A percentile compares a stretch with the other conserved stretches of the same genome.
Conservation (phyloP, 2,797 vertebrate genomes). For the Gymnoscopelus braueri region DNA sequence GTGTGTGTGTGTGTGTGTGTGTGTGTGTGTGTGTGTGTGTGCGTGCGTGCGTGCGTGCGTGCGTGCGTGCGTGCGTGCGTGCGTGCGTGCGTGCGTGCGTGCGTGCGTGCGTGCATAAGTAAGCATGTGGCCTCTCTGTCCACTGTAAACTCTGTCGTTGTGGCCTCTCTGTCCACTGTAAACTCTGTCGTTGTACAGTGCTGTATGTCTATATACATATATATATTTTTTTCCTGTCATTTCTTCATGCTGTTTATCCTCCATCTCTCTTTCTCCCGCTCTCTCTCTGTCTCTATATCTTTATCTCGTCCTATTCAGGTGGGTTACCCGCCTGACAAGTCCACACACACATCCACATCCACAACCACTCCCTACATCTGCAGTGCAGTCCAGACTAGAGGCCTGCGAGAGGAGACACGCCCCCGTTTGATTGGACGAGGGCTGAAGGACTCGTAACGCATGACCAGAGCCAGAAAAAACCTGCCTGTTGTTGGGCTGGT, state of each 20-base stretch:
- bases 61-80: no score
- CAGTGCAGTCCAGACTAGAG: conserved; percentile 28
- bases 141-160: no score
- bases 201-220: no score
- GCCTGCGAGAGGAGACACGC: conserved; percentile 32
- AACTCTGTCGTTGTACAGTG: no score
- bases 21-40: no score
- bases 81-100: no score
- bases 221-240: neutral
- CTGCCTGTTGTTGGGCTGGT: conserved; percentile 24
- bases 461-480: conserved; percentile 41
- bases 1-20: no score
- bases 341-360: conserved; percentile 31
- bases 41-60: no score
- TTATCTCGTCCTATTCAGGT: conserved; percentile 45
- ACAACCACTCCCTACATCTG: conserved; percentile 33
- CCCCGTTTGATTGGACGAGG: conserved; percentile 31
- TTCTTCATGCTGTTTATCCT: neutral
- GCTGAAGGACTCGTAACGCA: conserved; percentile 36
- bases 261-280: neutral
- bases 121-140: no score
- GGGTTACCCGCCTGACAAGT: conserved; percentile 22
- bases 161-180: no score
- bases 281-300: conserved; percentile 7
- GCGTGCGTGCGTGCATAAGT: no score